Evolutionary conservation across 1,140 invertebrate genomes (phyloP), one percentile per base, ranked within the genome.

Genomic region (Hyposmocoma kahamanoa): DNA sequence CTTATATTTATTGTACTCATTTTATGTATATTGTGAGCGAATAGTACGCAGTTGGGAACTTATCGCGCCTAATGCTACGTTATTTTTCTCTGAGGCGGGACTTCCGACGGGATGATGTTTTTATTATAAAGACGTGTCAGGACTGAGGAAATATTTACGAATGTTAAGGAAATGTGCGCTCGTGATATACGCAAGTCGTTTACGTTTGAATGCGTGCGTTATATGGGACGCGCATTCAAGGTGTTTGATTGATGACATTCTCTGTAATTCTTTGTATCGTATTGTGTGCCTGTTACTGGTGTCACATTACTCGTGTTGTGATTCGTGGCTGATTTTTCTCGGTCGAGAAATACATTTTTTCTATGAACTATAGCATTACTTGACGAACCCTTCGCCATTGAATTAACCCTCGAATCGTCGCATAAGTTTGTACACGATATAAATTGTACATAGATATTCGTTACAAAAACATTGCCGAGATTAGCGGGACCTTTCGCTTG

Each of bases 41-140:
- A 70, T 67, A 68, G 68, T 67, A 59, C 59, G 53, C 61, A 62
- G 65, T 73, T 62, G 69, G 55, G 64, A 78, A 80, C 64, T 79
- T 83, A 80, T 79, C 71, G 64, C 48, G 62, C 60, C 64, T 80
- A 78, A 79, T 77, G 67, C 65, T 53, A 22, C 62, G 59, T 65
- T 73, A 72, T 76, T 76, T 76, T 70, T 71, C 59, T 55, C 44
- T 24, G 49, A 46, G 36, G 41, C 56, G 47, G 50, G 48, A 59
- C 62, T 60, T 56, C 42, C 56, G 38, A 28, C 42, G 54, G 53
- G 55, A 64, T 79, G 76, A 80, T 79, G 73, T 77, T 83, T 83
- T 80, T 83, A 83, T 83, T 79, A 80, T 74, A 69, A 76, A 67
- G 68, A 69, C 72, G 65, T 71, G 67, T 68, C 62, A 56, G 59